phyloP scores from a whole-genome alignment of 2,113 vertebrate genomes.

The Geococcyx californianus region DNA sequence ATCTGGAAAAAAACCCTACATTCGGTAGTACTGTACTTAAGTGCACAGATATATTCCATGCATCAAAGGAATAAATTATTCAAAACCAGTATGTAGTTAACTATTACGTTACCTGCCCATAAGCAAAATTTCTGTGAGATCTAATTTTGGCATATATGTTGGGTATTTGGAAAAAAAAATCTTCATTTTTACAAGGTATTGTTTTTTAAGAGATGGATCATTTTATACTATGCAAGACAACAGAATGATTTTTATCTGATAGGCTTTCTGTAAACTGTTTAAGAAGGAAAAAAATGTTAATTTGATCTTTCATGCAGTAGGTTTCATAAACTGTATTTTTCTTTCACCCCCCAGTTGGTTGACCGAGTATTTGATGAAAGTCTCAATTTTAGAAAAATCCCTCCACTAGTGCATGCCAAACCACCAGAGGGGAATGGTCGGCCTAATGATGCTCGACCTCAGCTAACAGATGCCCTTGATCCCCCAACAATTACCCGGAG shows the following conservation, averaged over 20 bases:
- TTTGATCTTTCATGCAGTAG: constrained; percentile 1
- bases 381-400: constrained; percentile 97
- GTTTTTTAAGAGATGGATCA: not conserved
- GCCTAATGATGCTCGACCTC: constrained; percentile 83
- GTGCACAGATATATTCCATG: constrained; percentile 38
- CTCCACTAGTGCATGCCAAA: constrained; percentile 87
- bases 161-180: not conserved
- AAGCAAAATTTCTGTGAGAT: not conserved
- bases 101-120: not conserved
- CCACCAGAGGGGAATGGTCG: constrained; percentile 88
- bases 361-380: constrained; percentile 98
- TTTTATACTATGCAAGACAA: not conserved
- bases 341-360: constrained; percentile 83
- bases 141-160: not conserved
- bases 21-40: not conserved
- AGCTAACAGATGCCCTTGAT: constrained; percentile 84
- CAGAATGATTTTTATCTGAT: constrained; percentile 22
- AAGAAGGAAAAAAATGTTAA: constrained; percentile 28
- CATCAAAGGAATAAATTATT: not conserved
- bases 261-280: constrained; percentile 10
- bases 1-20: not conserved
- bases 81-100: not conserved
- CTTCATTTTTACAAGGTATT: not conserved
- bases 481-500: constrained; percentile 89
- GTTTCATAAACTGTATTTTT: constrained; percentile 54